These are phyloP conservation scores for Gerris buenoi DNA, from an alignment of 1,140 invertebrate genomes.

Conservation along the genomic window DNA sequence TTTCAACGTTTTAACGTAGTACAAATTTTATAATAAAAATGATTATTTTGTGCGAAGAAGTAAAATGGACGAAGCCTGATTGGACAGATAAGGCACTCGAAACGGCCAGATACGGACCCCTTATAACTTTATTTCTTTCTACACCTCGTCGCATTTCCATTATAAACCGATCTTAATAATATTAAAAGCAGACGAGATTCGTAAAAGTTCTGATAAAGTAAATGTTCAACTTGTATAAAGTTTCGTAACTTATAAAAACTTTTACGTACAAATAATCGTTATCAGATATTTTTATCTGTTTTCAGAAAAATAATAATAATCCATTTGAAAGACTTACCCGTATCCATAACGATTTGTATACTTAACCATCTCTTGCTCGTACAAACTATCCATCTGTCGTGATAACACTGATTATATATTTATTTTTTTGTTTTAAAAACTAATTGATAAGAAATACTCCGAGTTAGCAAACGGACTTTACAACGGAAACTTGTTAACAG, in stretches of 20 bases:
- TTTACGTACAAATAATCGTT: background rate
- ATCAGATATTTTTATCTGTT: background rate
- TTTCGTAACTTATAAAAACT: background rate
- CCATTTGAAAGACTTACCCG: background rate
- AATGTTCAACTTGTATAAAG: background rate
- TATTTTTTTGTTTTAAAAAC: background rate
- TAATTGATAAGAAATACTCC: background rate
- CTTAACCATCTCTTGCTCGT: background rate
- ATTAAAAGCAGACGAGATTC: background rate
- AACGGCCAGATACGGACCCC: too few species aligned
- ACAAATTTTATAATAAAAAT: too few species aligned
- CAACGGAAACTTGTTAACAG: background rate
- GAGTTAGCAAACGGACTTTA: background rate
- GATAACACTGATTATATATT: background rate
- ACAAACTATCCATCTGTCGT: background rate
- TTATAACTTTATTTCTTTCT: too few species aligned
- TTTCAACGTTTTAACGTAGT: too few species aligned
- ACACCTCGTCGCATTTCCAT: too few species aligned
- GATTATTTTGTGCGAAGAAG: too few species aligned
- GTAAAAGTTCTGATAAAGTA: background rate
- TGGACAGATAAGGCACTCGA: too few species aligned
- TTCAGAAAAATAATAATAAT: too few species aligned
- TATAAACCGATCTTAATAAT: too few species aligned
- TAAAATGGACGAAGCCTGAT: too few species aligned
- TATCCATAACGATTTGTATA: background rate